Evolutionary conservation across 2,113 vertebrate species (phyloP).

Genomic region (Tragelaphus imberbis): DNA sequence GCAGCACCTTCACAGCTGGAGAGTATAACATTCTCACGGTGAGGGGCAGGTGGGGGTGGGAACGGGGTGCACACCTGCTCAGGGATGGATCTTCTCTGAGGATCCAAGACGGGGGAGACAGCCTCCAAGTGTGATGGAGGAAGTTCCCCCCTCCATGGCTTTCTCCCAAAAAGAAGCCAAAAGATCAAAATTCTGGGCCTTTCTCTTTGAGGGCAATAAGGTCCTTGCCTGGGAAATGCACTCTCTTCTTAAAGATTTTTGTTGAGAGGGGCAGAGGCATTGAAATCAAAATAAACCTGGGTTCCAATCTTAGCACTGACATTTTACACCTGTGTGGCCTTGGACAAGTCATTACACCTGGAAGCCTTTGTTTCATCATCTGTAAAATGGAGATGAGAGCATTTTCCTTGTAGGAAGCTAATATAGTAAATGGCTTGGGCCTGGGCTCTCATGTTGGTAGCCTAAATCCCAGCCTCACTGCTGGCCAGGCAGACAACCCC

Average conservation of each 20-base stretch:
- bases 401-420: background rate
- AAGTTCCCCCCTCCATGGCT: background rate
- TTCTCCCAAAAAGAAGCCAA: background rate
- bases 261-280: background rate
- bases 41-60: slow-evolving; percentile 28
- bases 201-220: background rate
- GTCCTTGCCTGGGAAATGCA: background rate
- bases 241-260: background rate
- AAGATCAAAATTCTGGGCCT: background rate
- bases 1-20: slow-evolving; percentile 83
- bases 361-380: background rate
- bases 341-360: background rate
- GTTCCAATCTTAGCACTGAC: background rate
- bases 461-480: background rate
- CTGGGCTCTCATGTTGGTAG: background rate
- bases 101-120: background rate
- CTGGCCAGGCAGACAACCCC: background rate
- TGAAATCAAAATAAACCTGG: background rate
- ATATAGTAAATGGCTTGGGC: background rate
- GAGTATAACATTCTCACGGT: slow-evolving; percentile 96
- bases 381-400: background rate
- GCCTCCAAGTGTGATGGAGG: background rate
- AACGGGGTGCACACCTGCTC: fast-evolving
- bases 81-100: background rate
- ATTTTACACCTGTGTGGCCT: background rate